Evolutionary conservation across 2,888 invertebrate species (phyloP), one percentile per base, ranked within the genome.

Genomic region (Orthonevra nobilis): DNA sequence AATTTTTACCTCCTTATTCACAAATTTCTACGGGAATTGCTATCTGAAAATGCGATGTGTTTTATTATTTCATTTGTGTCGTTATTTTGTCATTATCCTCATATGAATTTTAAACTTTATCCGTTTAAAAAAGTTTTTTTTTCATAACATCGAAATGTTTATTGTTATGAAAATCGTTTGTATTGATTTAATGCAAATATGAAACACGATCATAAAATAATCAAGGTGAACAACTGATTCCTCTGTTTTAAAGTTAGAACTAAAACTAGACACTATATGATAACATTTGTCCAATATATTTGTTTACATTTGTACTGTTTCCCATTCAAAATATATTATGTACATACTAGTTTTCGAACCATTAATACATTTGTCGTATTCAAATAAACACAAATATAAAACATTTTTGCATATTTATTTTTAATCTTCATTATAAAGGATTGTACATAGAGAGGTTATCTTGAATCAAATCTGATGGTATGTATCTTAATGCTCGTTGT

Each of bases 311-410:
- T 32, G 30, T 60, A 46, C 30, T 54, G 36, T 74, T 38, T 60
- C 14, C 23, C 26, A 32, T 26, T 14, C 17, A 32, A 19, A 19
- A 70, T 58, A 70, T 70, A 64, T 50, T 66, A 72, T 77, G 77
- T 77, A 77, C 42, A 75, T 74, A 73, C 38, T 58, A 38, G 40
- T 70, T 38, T 52, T 38, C 70, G 38, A 52, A 42, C 48, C 34
- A 48, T 30, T 36, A 26, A 46, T 40, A 46, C 32, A 64, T 70
- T n/a, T 72, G 42, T 72, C 64, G 58, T 63, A 68, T 42, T 68
- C 46, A 72, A 60, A 52, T 50, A 58, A 69, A 75, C 32, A 54
- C 9, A 61, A 46, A 23, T 36, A n/a, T n/a, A n/a, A n/a, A n/a
- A n/a, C n/a, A n/a, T n/a, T n/a, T n/a, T n/a, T n/a, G n/a, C n/a